phyloP scores from a whole-genome alignment of 1,140 invertebrate species.

The Drosophila auraria region DNA sequence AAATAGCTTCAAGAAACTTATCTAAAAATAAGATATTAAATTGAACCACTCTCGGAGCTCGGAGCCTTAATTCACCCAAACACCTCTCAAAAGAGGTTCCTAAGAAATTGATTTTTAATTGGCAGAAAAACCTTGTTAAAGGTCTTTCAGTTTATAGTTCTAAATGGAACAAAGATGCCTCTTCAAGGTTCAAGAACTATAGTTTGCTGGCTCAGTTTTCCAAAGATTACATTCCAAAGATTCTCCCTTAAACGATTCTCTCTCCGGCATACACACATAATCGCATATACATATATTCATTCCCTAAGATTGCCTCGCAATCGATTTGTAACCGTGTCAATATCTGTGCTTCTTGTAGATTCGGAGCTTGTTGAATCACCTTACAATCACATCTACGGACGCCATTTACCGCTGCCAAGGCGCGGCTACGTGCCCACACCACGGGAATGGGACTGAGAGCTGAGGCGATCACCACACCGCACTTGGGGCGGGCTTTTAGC shows the following conservation, averaged over 20 bases:
- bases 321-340: constrained; percentile 38
- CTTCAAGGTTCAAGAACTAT: no score
- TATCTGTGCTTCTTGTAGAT: constrained; percentile 87
- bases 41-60: no score
- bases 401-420: constrained; percentile 93
- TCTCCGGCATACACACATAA: not conserved
- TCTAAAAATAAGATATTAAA: no score
- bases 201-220: no score
- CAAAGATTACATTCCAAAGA: not conserved
- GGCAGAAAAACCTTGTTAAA: no score
- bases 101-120: no score
- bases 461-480: constrained; percentile 23
- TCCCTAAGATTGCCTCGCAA: not conserved
- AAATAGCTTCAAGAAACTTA: no score
- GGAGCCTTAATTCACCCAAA: no score
- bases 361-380: constrained; percentile 93
- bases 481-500: constrained; percentile 38
- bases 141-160: no score
- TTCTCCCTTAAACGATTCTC: not conserved
- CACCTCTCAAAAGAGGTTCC: no score
- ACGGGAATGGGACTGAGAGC: constrained; percentile 91
- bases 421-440: constrained; percentile 92
- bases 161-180: no score
- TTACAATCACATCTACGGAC: constrained; percentile 94
- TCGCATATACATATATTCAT: not conserved